Evolutionary conservation across 1,140 invertebrate species (phyloP), one percentile per base, ranked within the genome.

Genomic region (Matsumurasca onukii): DNA sequence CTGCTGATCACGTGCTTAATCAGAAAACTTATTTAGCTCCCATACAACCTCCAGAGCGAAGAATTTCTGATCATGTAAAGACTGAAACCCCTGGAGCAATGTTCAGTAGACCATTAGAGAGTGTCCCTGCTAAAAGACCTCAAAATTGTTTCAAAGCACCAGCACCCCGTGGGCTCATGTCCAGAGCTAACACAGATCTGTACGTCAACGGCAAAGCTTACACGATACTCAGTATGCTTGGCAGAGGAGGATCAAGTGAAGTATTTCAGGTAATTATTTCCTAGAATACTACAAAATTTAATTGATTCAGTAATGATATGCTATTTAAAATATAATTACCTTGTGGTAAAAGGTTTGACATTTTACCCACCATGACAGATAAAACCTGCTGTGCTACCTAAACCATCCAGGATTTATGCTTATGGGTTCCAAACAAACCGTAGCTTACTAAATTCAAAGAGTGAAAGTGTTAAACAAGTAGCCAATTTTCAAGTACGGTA

Each of bases 211-310:
- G 68, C 9, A 71, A 67, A 30, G 34, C 69, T 29, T 76, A 76
- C 51, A 71, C 64, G 31, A 70, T 75, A 22, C 67, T 73, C 1
- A 75, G 71, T 52, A 62, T 72, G 34, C 69, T 76, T 49, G 75
- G 75, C 25, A 70, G 66, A 68, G 75, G 75, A 66, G 75, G 75
- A 22, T 76, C 75, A 3, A 75, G 74, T 68, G 52, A 72, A 68
- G 75, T 76, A 0, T 76, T 75, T 65, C 68, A 72, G 69, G 75
- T 76, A 66, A 69, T 57, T n/a, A 12, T 34, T 51, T 2, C 49
- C 20, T 62, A 30, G 31, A 68, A 59, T 51, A 39, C 34, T 13
- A 29, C 25, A 1, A 25, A 30, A 27, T 39, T 24, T 31, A 13
- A 22, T 66, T 34, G 17, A 67, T 39, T 24, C 31, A 22, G 45